Percentiles rank a stretch among this genome's conserved stretches.
Evolutionary conservation across 2,888 invertebrate genomes (phyloP).

Genomic region (Drosophila diplacantha): DNA sequence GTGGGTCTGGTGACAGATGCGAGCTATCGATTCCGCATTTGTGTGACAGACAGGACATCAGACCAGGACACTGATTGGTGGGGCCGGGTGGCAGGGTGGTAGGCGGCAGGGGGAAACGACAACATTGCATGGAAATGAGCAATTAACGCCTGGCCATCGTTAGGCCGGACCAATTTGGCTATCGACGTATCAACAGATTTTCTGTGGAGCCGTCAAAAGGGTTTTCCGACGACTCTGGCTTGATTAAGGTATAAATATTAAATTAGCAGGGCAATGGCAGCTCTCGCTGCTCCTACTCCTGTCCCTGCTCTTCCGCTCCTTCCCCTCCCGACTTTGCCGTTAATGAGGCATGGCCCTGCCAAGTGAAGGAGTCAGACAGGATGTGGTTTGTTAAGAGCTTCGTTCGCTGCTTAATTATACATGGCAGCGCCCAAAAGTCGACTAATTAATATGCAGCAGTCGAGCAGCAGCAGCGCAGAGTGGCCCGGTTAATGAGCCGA

Average conservation of each 20-base stretch:
- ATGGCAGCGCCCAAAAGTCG: conserved; percentile 69
- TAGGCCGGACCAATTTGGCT: conserved; percentile 32
- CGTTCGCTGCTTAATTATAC: conserved; percentile 66
- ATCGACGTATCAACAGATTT: conserved; percentile 59
- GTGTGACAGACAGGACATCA: conserved; percentile 53
- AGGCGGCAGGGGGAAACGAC: conserved; percentile 42
- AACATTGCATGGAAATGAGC: conserved; percentile 66
- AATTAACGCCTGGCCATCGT: conserved; percentile 66
- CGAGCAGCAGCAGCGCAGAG: conserved; percentile 30
- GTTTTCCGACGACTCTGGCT: conserved; percentile 39
- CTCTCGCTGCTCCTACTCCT: neutral
- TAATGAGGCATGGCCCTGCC: conserved; percentile 58
- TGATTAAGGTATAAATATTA: conserved; percentile 74
- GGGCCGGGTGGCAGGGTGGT: neutral
- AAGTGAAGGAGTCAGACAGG: conserved; percentile 50
- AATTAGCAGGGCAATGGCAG: conserved; percentile 49
- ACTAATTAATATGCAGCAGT: conserved; percentile 70
- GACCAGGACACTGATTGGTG: conserved; percentile 7
- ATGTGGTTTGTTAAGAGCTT: conserved; percentile 52
- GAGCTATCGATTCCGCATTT: conserved; percentile 66
- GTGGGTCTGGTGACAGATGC: conserved; percentile 58
- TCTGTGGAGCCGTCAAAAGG: conserved; percentile 48
- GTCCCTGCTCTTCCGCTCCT: neutral
- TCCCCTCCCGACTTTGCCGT: conserved; percentile 22
- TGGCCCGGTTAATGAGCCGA: conserved; percentile 65